phyloP scores from a whole-genome alignment of 2,797 vertebrate genomes.

The Sebastes elongatus region DNA sequence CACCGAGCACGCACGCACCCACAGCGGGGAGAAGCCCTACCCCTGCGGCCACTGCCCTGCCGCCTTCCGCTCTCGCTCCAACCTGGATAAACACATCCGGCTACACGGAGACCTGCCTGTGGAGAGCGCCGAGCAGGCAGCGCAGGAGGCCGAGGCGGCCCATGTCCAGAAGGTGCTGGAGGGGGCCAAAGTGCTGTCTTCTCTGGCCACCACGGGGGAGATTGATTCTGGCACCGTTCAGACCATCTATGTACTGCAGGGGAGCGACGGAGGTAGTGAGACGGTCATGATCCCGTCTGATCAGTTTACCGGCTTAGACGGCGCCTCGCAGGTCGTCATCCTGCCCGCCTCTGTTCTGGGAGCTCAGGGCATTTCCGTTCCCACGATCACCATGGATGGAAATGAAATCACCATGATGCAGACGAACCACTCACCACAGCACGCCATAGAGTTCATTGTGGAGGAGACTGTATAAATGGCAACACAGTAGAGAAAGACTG shows the following conservation, averaged over 20 bases:
- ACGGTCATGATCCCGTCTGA: slow-evolving; percentile 78
- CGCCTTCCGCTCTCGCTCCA: slow-evolving; percentile 90
- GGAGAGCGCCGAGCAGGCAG: slow-evolving; percentile 43
- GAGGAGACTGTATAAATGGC: slow-evolving; percentile 78
- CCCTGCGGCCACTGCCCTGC: slow-evolving; percentile 83
- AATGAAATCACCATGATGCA: slow-evolving; percentile 79
- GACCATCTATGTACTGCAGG: slow-evolving; percentile 84
- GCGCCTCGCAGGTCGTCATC: slow-evolving; percentile 83
- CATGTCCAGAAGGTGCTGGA: slow-evolving; percentile 76
- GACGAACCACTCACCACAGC: slow-evolving; percentile 74
- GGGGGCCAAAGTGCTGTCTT: slow-evolving; percentile 81
- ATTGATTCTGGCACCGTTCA: slow-evolving; percentile 75
- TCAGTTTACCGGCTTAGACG: slow-evolving; percentile 75
- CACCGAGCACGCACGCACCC: slow-evolving; percentile 91
- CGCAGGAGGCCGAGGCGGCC: slow-evolving; percentile 56
- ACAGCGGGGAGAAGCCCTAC: slow-evolving; percentile 91
- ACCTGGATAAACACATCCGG: slow-evolving; percentile 84
- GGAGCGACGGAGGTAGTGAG: slow-evolving; percentile 59
- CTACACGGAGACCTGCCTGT: slow-evolving; percentile 69
- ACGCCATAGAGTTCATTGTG: slow-evolving; percentile 85
- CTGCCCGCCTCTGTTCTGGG: slow-evolving; percentile 79
- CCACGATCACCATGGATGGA: slow-evolving; percentile 76
- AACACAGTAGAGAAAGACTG: not conserved
- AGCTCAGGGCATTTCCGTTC: slow-evolving; percentile 71
- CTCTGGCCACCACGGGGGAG: slow-evolving; percentile 74